phyloP scores from a whole-genome alignment of 2,797 vertebrate genomes.

The Sebastes taczanowskii region DNA sequence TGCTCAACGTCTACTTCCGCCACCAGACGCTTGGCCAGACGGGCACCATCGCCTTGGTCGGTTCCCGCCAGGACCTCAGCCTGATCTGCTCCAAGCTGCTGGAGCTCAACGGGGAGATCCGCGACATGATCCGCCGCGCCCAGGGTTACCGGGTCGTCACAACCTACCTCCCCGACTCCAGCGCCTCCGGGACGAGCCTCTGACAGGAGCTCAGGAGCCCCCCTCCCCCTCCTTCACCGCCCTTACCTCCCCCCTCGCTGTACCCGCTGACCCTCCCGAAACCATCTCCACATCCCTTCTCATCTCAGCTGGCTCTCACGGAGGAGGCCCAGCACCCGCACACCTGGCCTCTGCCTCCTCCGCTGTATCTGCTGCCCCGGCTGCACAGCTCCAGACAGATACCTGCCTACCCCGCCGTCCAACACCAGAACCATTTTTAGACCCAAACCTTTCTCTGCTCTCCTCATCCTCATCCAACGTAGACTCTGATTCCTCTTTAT shows the following conservation, averaged over 20 bases:
- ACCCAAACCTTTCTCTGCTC: neutral
- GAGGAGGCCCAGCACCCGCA: constrained; percentile 73
- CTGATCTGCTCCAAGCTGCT: constrained; percentile 96
- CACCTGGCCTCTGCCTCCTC: constrained; percentile 75
- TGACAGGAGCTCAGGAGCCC: constrained; percentile 89
- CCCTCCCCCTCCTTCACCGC: constrained; percentile 69
- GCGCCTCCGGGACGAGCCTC: constrained; percentile 94
- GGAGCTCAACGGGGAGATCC: constrained; percentile 97
- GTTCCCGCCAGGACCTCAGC: constrained; percentile 94
- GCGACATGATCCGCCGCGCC: constrained; percentile 95
- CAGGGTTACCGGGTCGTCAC: constrained; percentile 96
- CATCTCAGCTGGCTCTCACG: constrained; percentile 19
- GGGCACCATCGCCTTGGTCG: constrained; percentile 95
- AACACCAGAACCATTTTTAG: constrained; percentile 6
- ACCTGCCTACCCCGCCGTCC: constrained; percentile 2
- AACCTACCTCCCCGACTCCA: constrained; percentile 95
- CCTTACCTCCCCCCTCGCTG: constrained; percentile 18
- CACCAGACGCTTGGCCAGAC: constrained; percentile 99
- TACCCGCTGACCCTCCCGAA: constrained; percentile 75
- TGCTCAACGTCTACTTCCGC: constrained; percentile 97
- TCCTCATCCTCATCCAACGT: constrained; percentile 27
- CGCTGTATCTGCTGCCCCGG: constrained; percentile 55
- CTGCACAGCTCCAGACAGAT: constrained; percentile 48
- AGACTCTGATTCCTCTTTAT: constrained; percentile 13
- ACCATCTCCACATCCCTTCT: constrained; percentile 23